Evolutionary conservation across 2,888 invertebrate species (phyloP).

Genomic region (Proisotoma minuta): DNA sequence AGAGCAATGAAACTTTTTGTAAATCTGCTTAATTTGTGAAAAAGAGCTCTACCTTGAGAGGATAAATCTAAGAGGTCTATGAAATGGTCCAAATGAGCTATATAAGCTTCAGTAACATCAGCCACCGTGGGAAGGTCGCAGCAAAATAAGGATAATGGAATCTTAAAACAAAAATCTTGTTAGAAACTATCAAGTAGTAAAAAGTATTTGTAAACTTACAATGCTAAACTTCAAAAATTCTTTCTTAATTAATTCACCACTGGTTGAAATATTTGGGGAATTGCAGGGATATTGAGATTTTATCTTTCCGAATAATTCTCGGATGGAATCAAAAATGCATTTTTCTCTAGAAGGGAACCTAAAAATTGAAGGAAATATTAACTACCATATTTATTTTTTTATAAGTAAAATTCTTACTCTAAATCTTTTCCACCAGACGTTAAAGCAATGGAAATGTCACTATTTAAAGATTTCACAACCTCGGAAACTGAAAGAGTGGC

Average conservation of each 20-base stretch:
- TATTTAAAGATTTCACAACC: slow-evolving; percentile 8
- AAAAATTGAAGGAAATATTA: neutral
- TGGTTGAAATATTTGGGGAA: neutral
- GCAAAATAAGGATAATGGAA: slow-evolving; percentile 42
- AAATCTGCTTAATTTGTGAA: neutral
- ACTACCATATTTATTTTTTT: neutral
- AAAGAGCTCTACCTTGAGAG: slow-evolving; percentile 32
- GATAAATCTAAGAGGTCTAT: slow-evolving; percentile 35
- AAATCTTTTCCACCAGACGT: slow-evolving; percentile 34
- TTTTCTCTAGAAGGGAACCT: slow-evolving; percentile 32
- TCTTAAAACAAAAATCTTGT: slow-evolving; percentile 22
- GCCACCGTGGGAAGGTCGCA: slow-evolving; percentile 37
- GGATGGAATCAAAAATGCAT: slow-evolving; percentile 27
- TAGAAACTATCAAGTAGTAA: slow-evolving; percentile 4
- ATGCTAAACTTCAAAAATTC: slow-evolving; percentile 15
- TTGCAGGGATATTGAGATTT: slow-evolving; percentile 21
- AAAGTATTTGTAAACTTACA: slow-evolving; percentile 15
- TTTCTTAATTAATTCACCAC: neutral
- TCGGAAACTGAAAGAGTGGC: neutral
- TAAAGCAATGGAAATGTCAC: slow-evolving; percentile 29
- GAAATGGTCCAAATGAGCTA: slow-evolving; percentile 38
- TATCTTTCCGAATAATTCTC: slow-evolving; percentile 22
- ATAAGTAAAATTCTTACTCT: slow-evolving; percentile 14
- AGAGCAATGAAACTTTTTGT: slow-evolving; percentile 21
- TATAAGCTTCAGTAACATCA: slow-evolving; percentile 33